Evolutionary conservation across 2,797 vertebrate genomes (phyloP).

Genomic region (Mus caroli): DNA sequence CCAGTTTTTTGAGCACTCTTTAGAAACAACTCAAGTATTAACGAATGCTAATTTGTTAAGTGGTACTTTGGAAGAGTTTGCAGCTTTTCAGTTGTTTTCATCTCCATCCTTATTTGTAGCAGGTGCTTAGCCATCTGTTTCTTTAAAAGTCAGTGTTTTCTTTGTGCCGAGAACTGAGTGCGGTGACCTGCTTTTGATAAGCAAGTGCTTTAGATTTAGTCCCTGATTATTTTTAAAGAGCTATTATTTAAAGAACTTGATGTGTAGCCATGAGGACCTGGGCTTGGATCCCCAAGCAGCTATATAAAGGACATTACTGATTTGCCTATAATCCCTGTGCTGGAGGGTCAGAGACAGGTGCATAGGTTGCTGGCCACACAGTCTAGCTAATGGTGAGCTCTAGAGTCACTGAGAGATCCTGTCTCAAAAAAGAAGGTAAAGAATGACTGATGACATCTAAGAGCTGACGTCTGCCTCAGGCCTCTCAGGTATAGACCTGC

Average conservation of each 20-base stretch:
- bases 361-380: not conserved
- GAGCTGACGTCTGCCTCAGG: not conserved
- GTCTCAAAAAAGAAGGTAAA: not conserved
- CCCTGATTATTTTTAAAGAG: not conserved
- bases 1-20: not conserved
- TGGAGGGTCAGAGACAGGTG: not conserved
- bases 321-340: not conserved
- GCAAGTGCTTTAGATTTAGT: conserved; percentile 30
- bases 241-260: not conserved
- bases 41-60: not conserved
- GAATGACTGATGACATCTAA: not conserved
- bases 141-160: not conserved
- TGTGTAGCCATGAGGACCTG: not conserved
- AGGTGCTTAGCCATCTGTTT: conserved; percentile 3
- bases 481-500: not conserved
- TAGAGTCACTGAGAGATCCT: not conserved
- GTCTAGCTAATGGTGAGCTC: not conserved
- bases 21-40: not conserved
- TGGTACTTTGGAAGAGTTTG: not conserved
- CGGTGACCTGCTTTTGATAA: conserved; percentile 31
- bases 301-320: not conserved
- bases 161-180: not conserved
- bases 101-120: not conserved
- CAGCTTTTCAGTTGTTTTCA: conserved; percentile 3
- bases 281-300: not conserved